Evolutionary conservation across 2,888 invertebrate species (phyloP), one percentile per base, ranked within the genome.

Genomic region (Noctua pronuba): DNA sequence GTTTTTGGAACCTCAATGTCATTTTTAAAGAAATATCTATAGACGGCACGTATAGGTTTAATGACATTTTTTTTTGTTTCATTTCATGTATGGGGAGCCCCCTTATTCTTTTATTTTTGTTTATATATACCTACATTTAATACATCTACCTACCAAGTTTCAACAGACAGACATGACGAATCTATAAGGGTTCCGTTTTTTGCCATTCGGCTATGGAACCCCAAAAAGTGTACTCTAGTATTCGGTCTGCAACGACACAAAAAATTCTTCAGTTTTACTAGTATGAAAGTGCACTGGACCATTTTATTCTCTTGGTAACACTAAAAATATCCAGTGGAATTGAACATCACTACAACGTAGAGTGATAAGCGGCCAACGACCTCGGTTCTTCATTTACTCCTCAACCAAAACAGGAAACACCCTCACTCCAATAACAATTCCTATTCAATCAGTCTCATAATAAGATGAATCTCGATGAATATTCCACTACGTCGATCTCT

Each of bases 401-500:
- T 44, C 18, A 13, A 73, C 60, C 69, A 78, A 84, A 82, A 85
- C 73, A 75, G 73, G 70, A 84, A 82, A 68, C 13, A n/a, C 24
- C 49, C 28, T 74, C 13, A n/a, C 28, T 62, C 35, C 18, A 64
- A 67, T 41, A 82, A 75, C 73, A 71, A 73, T 85, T 75, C 49
- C 16, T 79, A 82, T 73, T 82, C 41, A 78, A 82, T 78, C 64
- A 75, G 41, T 35, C 24, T 70, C 55, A 18, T 49, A 44, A 49
- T 16, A 2, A 68, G 52, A 84, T 62, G 46, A 58, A 60, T 69
- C 73, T 31, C 78, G 60, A 74, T 83, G 72, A 84, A 86, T 85
- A 83, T 79, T 85, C 80, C 70, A 55, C 55, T 76, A 75, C 73
- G 77, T 81, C 77, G 41, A 72, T 80, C 38, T 77, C 28, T n/a